phyloP scores from a whole-genome alignment of 1,140 invertebrate genomes.

The Heliconius eleuchia region DNA sequence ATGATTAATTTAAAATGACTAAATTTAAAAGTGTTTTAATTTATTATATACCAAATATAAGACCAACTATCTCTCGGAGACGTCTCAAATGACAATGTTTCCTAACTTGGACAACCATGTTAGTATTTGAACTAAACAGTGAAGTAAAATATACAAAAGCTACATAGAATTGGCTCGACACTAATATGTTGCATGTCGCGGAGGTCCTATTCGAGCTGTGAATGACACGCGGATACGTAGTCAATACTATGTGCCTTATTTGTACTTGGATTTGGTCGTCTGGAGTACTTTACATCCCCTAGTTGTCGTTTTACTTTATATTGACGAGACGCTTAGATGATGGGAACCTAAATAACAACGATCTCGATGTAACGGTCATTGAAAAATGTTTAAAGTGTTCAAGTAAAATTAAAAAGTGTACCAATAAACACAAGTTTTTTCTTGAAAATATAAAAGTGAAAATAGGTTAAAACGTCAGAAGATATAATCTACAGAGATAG shows the following conservation, averaged over 20 bases:
- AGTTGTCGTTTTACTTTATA: too few relatives aligned
- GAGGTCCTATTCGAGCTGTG: neutral
- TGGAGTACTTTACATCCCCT: too few relatives aligned
- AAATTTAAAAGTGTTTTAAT: too few relatives aligned
- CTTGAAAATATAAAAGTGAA: conserved; percentile 16
- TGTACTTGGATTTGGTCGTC: neutral
- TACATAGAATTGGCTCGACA: neutral
- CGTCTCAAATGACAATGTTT: neutral
- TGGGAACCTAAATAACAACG: too few relatives aligned
- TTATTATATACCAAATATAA: neutral
- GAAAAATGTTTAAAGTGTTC: too few relatives aligned
- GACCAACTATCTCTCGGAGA: neutral
- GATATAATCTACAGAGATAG: conserved; percentile 14
- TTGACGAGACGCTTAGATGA: too few relatives aligned
- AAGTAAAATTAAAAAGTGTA: neutral
- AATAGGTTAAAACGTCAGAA: conserved; percentile 24
- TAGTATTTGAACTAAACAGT: neutral
- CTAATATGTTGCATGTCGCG: neutral
- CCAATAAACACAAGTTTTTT: neutral
- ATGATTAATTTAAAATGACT: too few relatives aligned
- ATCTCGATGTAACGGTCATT: too few relatives aligned
- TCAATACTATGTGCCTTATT: neutral
- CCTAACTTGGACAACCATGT: neutral
- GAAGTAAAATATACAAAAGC: neutral
- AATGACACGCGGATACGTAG: neutral